phyloP scores from a whole-genome alignment of 2,888 invertebrate genomes.

The Trissolcus japonicus region DNA sequence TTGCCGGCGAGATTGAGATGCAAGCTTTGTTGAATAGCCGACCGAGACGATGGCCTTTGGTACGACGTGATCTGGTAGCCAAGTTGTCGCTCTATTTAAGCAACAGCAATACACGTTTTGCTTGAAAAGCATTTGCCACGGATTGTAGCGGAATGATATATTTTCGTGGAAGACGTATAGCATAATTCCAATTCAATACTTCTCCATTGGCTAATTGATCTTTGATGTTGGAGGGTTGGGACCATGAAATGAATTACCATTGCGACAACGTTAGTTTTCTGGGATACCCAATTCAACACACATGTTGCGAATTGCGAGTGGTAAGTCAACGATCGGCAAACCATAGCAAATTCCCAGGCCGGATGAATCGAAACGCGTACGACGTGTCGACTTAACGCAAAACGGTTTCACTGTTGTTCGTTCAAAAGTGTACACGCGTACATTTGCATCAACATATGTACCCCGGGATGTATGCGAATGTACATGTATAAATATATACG shows the following conservation, averaged over 20 bases:
- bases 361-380: conserved; percentile 66
- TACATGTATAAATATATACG: conserved; percentile 28
- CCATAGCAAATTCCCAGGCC: conserved; percentile 56
- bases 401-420: conserved; percentile 64
- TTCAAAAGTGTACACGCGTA: conserved; percentile 53
- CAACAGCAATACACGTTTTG: conserved; percentile 21
- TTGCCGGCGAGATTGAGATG: conserved; percentile 56
- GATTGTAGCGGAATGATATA: neutral
- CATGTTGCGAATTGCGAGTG: conserved; percentile 34
- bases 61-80: conserved; percentile 61
- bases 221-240: too few relatives aligned
- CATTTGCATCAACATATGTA: conserved; percentile 52
- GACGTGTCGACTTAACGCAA: conserved; percentile 66
- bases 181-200: too few relatives aligned
- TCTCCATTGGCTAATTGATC: too few relatives aligned
- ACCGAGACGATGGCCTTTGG: conserved; percentile 60
- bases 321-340: conserved; percentile 37
- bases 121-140: neutral
- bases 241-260: too few relatives aligned
- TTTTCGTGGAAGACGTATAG: too few relatives aligned
- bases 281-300: neutral
- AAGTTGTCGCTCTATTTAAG: conserved; percentile 51
- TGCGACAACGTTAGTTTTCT: too few relatives aligned
- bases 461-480: conserved; percentile 23
- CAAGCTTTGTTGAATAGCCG: conserved; percentile 38